Conservation (phyloP, 2,888 invertebrate species). For the Drosophila anomalipes region DNA sequence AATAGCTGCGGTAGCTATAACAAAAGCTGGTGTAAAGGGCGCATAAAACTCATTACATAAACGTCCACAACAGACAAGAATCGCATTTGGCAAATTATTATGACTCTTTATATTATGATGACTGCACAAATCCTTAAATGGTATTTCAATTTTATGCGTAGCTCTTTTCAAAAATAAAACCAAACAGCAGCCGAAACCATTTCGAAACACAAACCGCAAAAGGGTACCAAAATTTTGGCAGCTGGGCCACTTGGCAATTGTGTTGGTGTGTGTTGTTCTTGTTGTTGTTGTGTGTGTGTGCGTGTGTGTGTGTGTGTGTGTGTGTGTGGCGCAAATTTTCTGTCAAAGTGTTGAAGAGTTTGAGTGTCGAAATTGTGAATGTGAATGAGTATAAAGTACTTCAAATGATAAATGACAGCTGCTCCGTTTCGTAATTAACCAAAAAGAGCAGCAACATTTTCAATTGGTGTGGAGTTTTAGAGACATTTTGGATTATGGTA, state of each 20-base stretch:
- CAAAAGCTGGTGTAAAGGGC: conserved; percentile 42
- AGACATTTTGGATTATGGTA: conserved; percentile 25
- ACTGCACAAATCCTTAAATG: conserved; percentile 50
- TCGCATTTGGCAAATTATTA: conserved; percentile 72
- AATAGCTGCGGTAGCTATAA: conserved; percentile 27
- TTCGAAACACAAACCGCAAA: conserved; percentile 42
- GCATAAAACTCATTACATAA: conserved; percentile 72
- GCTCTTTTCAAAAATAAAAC: conserved; percentile 33
- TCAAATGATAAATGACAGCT: conserved; percentile 46
- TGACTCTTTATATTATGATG: conserved; percentile 52
- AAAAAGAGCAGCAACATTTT: conserved; percentile 36
- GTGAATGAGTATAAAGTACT: conserved; percentile 29
- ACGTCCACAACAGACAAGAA: conserved; percentile 68
- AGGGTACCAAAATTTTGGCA: conserved; percentile 30
- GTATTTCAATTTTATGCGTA: conserved; percentile 55
- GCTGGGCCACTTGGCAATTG: conserved; percentile 28
- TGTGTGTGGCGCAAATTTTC: conserved; percentile 19
- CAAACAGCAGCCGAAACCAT: conserved; percentile 46
- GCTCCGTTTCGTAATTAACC: conserved; percentile 35
- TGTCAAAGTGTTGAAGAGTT: conserved; percentile 35
- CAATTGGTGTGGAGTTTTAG: conserved; percentile 36
- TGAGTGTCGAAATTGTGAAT: conserved; percentile 19
- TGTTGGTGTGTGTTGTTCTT: background rate
- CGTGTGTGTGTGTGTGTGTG: background rate
- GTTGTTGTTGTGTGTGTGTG: background rate